Evolutionary conservation across 92 coral and sea anemone genomes (phyloP), one percentile per base, ranked within the genome.

Genomic region (Ricordea florida): DNA sequence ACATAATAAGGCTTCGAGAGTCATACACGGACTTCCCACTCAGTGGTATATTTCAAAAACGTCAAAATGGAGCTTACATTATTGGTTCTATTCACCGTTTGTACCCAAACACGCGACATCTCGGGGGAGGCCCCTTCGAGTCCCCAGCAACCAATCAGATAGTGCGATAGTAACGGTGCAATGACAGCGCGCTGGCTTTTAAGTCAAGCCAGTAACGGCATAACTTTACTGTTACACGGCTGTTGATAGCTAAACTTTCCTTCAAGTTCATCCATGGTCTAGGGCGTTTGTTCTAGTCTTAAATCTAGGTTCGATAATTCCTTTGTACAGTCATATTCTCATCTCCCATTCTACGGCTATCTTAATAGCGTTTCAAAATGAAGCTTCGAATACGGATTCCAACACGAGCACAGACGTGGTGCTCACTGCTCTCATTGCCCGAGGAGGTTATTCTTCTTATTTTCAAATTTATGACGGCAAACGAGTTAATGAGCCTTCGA

Each of bases 101-200:
- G n/a, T n/a, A n/a, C n/a, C n/a, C n/a, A n/a, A 66, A 35, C 85
- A 62, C 62, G 75, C 75, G 61, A 67, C 34, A 55, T 67, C 90
- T 87, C 93, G 83, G 93, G 73, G 97, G 97, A 91, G 84, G 97
- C 90, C 97, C 96, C 88, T 64, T 46, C 49, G 81, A 78, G 83
- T 87, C 58, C 51, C 29, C 44, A 34, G 50, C 85, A 87, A 51
- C 97, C 97, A 91, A 91, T 87, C 88, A 88, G 63, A 44, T 9
- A 4, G 32, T 57, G 79, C 65, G 44, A 45, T 34, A 27, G 36
- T 16, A 20, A 4, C 45, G 56, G 69, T 72, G 57, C 67, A 78
- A 6, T 68, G 63, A 57, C 85, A 57, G 62, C 85, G 69, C 85
- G 80, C 84, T 69, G 82, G 55, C 51, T 86, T 65, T 57, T n/a